Conservation (phyloP, 2,113 vertebrate species). For the Numenius arquata region DNA sequence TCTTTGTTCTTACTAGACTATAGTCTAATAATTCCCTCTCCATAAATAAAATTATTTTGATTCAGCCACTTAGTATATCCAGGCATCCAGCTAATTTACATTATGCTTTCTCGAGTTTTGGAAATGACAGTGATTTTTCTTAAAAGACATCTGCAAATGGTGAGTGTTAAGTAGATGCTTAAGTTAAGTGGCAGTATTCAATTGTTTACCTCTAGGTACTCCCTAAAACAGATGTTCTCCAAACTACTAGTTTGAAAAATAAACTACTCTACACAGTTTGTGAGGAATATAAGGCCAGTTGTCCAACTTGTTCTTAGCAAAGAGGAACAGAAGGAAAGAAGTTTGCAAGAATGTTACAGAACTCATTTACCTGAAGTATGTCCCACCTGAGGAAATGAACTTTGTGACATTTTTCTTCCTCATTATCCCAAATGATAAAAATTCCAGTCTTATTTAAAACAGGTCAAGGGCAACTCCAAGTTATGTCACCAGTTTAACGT, state of each 20-base stretch:
- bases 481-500: neutral
- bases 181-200: neutral
- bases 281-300: neutral
- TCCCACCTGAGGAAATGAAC: neutral
- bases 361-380: neutral
- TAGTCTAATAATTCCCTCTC: neutral
- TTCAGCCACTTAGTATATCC: neutral
- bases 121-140: neutral
- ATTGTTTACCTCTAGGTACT: neutral
- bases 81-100: neutral
- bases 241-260: neutral
- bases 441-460: neutral
- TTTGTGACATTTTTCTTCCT: neutral
- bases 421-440: neutral
- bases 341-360: neutral
- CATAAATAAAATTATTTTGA: neutral
- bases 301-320: neutral
- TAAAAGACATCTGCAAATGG: neutral
- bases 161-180: neutral
- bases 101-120: neutral
- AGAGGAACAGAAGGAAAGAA: neutral
- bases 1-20: neutral
- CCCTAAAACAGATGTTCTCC: neutral
- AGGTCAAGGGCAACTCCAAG: neutral
- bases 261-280: neutral